Base-by-base conservation (phyloP, 2,113 vertebrate genomes). In the Pholis gunnellus region DNA sequence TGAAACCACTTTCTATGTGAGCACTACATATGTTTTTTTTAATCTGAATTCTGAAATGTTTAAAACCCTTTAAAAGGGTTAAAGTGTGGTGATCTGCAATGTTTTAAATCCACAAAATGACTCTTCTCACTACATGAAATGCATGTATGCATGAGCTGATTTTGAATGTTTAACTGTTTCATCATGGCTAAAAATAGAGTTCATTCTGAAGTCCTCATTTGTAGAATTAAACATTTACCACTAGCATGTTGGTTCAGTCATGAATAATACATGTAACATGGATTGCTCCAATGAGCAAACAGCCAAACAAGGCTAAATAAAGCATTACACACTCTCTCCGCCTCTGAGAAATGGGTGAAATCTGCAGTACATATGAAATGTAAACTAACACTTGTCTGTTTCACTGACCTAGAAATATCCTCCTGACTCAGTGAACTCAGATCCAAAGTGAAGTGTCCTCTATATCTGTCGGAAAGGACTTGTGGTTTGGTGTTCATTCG, bases 401-500 rank as follows among this genome's bases (percentile, higher is more conserved):
- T 88, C 79, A 77, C 85, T 90, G 89, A 91, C 91, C 91, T 83
- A 88, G 82, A 91, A 91, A 91, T 27, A 56, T 82, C 74, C 54
- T 72, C 75, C 59, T 59, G 48, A 81, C 73, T 87, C 83, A 77
- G 17, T 84, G 80, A 76, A 72, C 67, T 60, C 67, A 20, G 66
- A 88, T 90, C 38, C 48, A 82, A 75, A 86, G 72, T 79, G 81
- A 90, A 79, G 84, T 66, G 67, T 70, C 76, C 48, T 71, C 84
- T 75, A 73, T 64, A 76, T 91, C 78, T 89, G 85, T 85, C 70
- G 4, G 83, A 84, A 72, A 36, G 65, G 7, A 65, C 73, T 87
- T 44, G 20, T 56, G 9, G 77, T 77, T 86, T 20, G 9, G 10
- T 72, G 60, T 50, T 88, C 77, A 72, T 48, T 52, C 70, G 20